Conservation (phyloP, 2,113 vertebrate genomes). For the Bolborhynchus lineola region DNA sequence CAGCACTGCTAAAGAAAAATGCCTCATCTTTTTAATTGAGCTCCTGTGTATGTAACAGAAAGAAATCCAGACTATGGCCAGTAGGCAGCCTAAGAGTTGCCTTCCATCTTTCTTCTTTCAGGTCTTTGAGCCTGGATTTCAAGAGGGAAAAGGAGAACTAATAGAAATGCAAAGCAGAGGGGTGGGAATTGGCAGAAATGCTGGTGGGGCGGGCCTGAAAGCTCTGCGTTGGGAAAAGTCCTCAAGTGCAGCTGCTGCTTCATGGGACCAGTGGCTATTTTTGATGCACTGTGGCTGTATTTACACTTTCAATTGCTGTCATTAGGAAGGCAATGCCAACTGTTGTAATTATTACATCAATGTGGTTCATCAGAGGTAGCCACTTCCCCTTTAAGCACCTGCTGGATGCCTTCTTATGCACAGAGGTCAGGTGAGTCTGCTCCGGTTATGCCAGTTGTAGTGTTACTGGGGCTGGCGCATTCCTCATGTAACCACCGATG, state of each 20-base stretch:
- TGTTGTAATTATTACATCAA: constrained; percentile 22
- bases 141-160: neutral
- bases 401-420: neutral
- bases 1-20: constrained; percentile 1
- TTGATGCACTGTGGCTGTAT: constrained; percentile 29
- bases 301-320: constrained; percentile 51
- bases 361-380: neutral
- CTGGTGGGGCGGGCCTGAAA: neutral
- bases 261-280: constrained; percentile 43
- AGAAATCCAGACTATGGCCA: neutral
- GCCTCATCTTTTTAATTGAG: neutral
- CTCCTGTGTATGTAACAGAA: neutral
- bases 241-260: constrained; percentile 57
- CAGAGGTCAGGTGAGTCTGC: neutral
- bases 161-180: constrained; percentile 29
- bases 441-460: neutral
- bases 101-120: constrained; percentile 18
- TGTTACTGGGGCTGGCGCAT: neutral
- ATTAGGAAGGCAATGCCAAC: constrained; percentile 37
- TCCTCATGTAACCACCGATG: neutral
- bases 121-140: neutral
- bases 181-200: constrained; percentile 1
- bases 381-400: neutral
- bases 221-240: constrained; percentile 20
- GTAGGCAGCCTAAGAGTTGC: neutral